Evolutionary conservation across 2,888 invertebrate genomes (phyloP).

Genomic region (Hydrotaea cyrtoneurina): DNA sequence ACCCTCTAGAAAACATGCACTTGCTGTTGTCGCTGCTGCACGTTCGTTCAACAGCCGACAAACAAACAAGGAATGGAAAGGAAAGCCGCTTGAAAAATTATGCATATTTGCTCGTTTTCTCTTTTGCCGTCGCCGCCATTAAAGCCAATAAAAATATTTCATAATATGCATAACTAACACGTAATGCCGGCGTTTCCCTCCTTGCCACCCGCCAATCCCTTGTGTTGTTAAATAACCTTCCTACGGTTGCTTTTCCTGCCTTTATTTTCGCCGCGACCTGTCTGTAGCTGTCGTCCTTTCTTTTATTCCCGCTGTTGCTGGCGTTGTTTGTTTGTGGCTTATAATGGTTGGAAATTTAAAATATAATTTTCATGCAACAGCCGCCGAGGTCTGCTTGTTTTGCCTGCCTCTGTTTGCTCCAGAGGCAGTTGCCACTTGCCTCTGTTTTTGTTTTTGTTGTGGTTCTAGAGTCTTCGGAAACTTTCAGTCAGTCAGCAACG

Average conservation of each 20-base stretch:
- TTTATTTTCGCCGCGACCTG: conserved; percentile 4
- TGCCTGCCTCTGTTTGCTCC: neutral
- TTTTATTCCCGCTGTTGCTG: neutral
- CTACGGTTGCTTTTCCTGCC: conserved; percentile 15
- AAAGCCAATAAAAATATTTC: conserved; percentile 66
- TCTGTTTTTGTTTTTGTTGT: conserved; percentile 5
- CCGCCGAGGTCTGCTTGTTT: conserved; percentile 11
- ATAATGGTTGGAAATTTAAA: conserved; percentile 36
- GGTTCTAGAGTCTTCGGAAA: conserved; percentile 30
- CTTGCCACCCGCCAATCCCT: neutral
- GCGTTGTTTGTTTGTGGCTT: conserved; percentile 24
- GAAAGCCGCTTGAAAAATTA: conserved; percentile 42
- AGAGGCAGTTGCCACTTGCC: neutral
- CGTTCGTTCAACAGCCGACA: conserved; percentile 17
- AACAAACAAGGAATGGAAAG: neutral
- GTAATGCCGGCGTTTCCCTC: conserved; percentile 54
- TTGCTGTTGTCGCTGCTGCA: conserved; percentile 46
- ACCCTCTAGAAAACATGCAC: conserved; percentile 42
- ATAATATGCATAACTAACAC: conserved; percentile 64
- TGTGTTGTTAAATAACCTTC: conserved; percentile 53
- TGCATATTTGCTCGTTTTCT: conserved; percentile 41
- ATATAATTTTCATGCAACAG: conserved; percentile 47
- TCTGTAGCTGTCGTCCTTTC: neutral
- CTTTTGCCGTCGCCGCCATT: conserved; percentile 32
- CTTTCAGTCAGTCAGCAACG: conserved; percentile 42